Base-by-base conservation (phyloP, 2,888 invertebrate genomes). In the Sesamia inferens region DNA sequence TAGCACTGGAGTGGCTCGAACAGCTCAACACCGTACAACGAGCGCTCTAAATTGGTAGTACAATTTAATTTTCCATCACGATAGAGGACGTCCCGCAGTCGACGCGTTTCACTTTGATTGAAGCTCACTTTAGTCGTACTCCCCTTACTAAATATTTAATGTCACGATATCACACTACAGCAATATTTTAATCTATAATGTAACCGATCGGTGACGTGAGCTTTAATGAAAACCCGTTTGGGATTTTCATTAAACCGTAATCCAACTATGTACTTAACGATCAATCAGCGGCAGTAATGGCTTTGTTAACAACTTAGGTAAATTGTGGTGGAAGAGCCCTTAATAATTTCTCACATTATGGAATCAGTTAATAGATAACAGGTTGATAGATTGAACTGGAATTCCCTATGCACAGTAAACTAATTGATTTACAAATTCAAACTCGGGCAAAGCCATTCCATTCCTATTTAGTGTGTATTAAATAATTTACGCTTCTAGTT, bases 61-160 rank as follows among this genome's bases (percentile, higher is more conserved):
- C 89, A 92, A 93, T 93, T 93, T 90, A 92, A 93, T 93, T 92
- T 92, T 88, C 92, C 90, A 91, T 92, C 88, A 89, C 81, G 87
- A 76, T 87, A 88, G 85, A 84, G 87, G 86, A 87, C 85, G 85
- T 85, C 79, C 81, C 79, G 72, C 78, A 81, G 76, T 82, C 84
- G 80, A 79, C 81, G 81, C 83, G 76, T 85, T 87, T 85, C 87
- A 81, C 87, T 88, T 88, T 91, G 86, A 90, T 90, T 88, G 85
- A 88, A 89, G 83, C 85, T 87, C 81, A 84, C 84, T 88, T 74
- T 73, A 57, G 68, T 59, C 64, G 65, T 68, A 77, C 63, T 74
- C 64, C 54, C 63, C 68, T 80, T 77, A 77, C 74, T 62, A 87
- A 78, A 79, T 87, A 86, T 86, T 68, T 71, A 44, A 71, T 59